Conservation (phyloP, 2,888 invertebrate species). For the Eurois occulta region DNA sequence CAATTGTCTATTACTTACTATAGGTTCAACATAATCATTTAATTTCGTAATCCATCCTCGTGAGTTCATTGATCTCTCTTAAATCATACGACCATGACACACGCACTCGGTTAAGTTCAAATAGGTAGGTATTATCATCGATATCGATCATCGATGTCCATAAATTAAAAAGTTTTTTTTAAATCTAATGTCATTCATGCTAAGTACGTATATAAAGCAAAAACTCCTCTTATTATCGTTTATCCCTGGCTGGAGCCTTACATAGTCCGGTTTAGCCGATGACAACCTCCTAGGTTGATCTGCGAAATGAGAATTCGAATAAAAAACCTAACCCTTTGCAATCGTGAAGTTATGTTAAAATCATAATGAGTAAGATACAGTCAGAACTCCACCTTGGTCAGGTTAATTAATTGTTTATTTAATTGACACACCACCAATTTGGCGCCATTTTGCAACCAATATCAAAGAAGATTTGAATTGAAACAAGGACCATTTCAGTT, state of each 20-base stretch:
- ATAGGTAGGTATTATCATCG: neutral
- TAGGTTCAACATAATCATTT: neutral
- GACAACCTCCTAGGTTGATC: no score
- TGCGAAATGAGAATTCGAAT: no score
- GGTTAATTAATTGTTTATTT: neutral
- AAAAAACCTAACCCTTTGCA: no score
- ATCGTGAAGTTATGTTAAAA: no score
- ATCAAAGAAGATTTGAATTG: neutral
- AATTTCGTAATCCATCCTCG: neutral
- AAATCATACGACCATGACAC: conserved; percentile 21
- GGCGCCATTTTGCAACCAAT: neutral
- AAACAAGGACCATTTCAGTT: neutral
- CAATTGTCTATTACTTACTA: neutral
- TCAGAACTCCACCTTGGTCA: neutral
- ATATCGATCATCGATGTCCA: neutral
- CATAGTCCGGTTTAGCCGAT: no score
- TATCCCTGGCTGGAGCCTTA: no score
- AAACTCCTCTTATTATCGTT: no score
- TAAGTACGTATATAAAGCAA: neutral
- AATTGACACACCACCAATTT: neutral
- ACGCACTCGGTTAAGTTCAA: neutral
- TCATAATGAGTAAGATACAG: no score
- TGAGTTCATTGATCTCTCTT: conserved; percentile 26
- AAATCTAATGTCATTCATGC: neutral
- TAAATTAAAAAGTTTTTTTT: neutral